A percentile compares a stretch with the other conserved stretches of the same genome.
These are phyloP conservation scores for Anoplius nigerrimus DNA, from an alignment of 2,888 invertebrate species.

Conservation along the genomic window DNA sequence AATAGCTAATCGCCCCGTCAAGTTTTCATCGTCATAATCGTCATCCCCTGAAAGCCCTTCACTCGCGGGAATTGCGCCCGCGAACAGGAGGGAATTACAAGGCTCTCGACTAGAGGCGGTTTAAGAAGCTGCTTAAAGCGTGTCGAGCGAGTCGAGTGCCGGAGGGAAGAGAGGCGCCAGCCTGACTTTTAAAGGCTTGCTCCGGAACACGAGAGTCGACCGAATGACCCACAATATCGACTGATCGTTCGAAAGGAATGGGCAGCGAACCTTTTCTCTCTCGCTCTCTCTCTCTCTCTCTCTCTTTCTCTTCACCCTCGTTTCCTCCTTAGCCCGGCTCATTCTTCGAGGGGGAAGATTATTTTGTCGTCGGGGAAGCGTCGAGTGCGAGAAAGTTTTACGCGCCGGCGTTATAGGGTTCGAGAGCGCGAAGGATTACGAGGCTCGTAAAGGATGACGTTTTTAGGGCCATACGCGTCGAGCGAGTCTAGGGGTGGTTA, in stretches of 20 bases:
- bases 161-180: background rate
- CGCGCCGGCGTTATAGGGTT: no score
- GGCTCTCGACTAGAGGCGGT: background rate
- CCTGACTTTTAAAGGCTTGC: background rate
- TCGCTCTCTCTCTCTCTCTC: no score
- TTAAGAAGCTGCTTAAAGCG: conserved; percentile 3
- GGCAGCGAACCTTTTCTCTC: no score
- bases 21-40: no score
- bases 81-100: background rate
- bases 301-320: no score
- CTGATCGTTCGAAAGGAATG: background rate
- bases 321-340: no score
- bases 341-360: no score
- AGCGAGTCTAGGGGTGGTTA: background rate
- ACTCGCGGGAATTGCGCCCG: no score
- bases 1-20: no score
- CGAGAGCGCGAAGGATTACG: background rate
- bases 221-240: conserved; percentile 4
- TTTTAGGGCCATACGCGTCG: background rate
- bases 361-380: no score
- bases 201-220: background rate
- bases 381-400: no score
- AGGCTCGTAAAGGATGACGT: background rate
- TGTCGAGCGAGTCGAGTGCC: background rate
- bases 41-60: no score